Evolutionary conservation across 2,888 invertebrate genomes (phyloP), one percentile per base, ranked within the genome.

Genomic region (Diarsia brunnea): DNA sequence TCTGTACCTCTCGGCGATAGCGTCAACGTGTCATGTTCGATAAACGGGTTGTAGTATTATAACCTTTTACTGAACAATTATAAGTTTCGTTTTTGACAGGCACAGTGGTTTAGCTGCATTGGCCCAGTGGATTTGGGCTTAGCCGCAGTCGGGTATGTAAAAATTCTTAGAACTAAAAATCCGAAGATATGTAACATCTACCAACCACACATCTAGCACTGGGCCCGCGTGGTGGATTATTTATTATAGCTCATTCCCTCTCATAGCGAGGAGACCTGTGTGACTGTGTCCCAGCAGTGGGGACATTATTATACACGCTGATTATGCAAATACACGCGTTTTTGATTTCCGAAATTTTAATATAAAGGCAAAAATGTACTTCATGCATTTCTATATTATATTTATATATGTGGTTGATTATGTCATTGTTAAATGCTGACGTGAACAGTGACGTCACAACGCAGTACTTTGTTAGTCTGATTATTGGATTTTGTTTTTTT

Each of bases 1-100:
- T 43, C 16, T 27, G 73, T 82, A 73, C 63, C 69, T 65, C n/a
- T 51, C 5, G 24, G 72, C 12, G 85, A 82, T 85, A 78, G 72
- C 78, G 67, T 70, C 68, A 47, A 47, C 65, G 55, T 82, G 72
- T 64, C 67, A 78, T 66, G 69, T 69, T 38, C 38, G 27, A 43
- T 61, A 58, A 69, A 65, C 63, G 51, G 16, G 24, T 0, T 45
- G 27, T 27, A 31, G 31, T 11, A 21, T 53, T 58, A 31, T 16
- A 31, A 16, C 38, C n/a, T 11, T 79, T 83, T 78, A 60, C 68
- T 84, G 31, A 55, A 31, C 53, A 78, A 38, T 71, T 24, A n/a
- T 43, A 12, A 8, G 16, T 78, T 76, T 27, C 0, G n/a, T 38
- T 69, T 45, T 60, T 49, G 4, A 31, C 31, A 31, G 31, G 31